These are phyloP conservation scores for Platanista minor DNA, from an alignment of 2,113 vertebrate species.

Conservation along the genomic window DNA sequence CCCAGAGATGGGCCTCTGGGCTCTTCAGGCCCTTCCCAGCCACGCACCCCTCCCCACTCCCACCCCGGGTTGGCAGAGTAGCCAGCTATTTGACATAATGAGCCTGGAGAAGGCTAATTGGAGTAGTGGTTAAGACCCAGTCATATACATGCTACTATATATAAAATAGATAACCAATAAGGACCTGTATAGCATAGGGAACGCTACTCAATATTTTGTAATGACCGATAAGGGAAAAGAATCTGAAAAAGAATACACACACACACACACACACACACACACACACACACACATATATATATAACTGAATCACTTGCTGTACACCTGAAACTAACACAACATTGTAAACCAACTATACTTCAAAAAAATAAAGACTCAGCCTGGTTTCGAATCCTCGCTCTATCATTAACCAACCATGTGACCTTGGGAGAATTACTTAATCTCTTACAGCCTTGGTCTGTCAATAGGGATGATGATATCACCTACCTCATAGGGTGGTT, in stretches of 20 bases:
- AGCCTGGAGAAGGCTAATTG: background rate
- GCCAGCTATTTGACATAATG: background rate
- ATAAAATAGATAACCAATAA: background rate
- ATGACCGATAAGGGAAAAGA: background rate
- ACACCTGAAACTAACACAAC: background rate
- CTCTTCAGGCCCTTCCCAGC: background rate
- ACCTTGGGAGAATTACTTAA: background rate
- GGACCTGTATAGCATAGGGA: background rate
- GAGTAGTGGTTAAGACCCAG: background rate
- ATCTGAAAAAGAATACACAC: background rate
- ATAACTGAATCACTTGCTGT: background rate
- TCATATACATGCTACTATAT: background rate
- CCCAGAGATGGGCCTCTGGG: background rate
- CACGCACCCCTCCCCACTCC: rapidly evolving
- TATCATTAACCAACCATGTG: background rate
- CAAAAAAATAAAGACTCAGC: background rate
- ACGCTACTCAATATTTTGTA: background rate
- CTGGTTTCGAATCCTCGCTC: background rate
- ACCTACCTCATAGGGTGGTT: background rate
- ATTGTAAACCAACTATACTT: background rate
- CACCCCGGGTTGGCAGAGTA: background rate
- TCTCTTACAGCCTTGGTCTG: background rate
- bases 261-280: too few species aligned
- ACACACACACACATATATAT: too few species aligned
- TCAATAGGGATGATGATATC: conserved; percentile 13